These are phyloP conservation scores for Noctua janthe DNA, from an alignment of 2,888 invertebrate genomes.

Conservation along the genomic window DNA sequence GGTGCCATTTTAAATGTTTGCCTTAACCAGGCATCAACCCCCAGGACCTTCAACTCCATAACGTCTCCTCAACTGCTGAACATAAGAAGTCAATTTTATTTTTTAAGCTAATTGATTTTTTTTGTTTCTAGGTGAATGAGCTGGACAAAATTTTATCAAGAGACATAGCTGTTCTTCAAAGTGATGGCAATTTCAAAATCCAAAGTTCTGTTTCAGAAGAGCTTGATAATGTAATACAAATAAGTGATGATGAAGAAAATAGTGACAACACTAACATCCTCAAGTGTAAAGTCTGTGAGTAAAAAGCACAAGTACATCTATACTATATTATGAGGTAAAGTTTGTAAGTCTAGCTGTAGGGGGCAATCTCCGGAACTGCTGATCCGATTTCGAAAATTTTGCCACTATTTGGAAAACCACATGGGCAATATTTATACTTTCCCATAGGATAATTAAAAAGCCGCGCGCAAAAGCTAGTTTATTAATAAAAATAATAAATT, in stretches of 20 bases:
- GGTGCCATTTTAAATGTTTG: background rate
- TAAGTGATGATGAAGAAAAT: constrained; percentile 87
- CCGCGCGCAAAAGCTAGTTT: background rate
- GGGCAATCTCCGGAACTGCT: background rate
- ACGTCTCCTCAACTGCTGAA: constrained; percentile 14
- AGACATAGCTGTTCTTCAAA: constrained; percentile 91
- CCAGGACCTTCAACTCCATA: background rate
- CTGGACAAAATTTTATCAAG: constrained; percentile 89
- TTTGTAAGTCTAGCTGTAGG: background rate
- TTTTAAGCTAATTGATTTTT: background rate
- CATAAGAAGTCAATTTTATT: background rate
- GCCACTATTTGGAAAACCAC: background rate
- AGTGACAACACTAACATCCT: constrained; percentile 72
- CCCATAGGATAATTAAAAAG: background rate
- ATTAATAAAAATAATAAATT: background rate
- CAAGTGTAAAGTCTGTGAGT: constrained; percentile 87
- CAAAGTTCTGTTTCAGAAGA: constrained; percentile 73
- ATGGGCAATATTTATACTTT: background rate
- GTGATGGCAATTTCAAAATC: constrained; percentile 91
- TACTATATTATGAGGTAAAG: background rate
- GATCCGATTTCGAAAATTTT: background rate
- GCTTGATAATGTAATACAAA: constrained; percentile 85
- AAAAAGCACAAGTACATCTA: constrained; percentile 19
- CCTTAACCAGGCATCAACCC: constrained; percentile 1
- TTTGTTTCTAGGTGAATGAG: constrained; percentile 88